Conservation (phyloP, 2,797 vertebrate genomes). For the Sus cebifrons region DNA sequence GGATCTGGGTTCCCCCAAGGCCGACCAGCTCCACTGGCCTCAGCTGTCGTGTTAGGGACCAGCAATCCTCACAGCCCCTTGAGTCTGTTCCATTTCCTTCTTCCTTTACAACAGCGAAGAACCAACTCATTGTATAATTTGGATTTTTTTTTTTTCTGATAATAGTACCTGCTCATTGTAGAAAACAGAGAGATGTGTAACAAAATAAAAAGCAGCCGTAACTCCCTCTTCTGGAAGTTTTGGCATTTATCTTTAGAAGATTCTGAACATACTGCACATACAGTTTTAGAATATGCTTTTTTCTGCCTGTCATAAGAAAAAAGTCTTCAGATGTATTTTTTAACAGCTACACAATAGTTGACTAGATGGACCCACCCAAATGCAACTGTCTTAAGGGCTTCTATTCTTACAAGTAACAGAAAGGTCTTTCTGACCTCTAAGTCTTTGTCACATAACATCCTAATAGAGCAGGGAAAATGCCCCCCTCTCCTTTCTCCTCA, state of each 20-base stretch:
- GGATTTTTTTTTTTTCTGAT: neutral
- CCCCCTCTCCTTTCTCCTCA: too few species aligned
- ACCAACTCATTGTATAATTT: neutral
- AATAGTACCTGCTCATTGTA: neutral
- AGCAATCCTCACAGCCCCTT: neutral
- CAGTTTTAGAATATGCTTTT: slow-evolving; percentile 11
- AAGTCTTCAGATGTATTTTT: slow-evolving; percentile 37
- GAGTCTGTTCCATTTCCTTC: neutral
- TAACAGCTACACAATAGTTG: neutral
- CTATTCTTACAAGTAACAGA: neutral
- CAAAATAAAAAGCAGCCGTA: neutral
- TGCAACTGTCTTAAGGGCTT: neutral
- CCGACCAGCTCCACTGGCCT: neutral
- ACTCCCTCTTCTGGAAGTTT: slow-evolving; percentile 8
- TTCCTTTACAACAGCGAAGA: neutral
- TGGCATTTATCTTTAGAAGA: neutral
- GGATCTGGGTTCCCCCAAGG: neutral
- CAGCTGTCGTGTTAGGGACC: neutral
- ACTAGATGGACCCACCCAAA: neutral
- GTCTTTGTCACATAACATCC: neutral
- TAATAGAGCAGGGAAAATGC: neutral
- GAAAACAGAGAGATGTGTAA: neutral
- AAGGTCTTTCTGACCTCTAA: neutral
- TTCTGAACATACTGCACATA: neutral
- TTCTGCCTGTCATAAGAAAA: neutral